phyloP scores from a whole-genome alignment of 2,888 invertebrate genomes.

The Monochamus alternatus region DNA sequence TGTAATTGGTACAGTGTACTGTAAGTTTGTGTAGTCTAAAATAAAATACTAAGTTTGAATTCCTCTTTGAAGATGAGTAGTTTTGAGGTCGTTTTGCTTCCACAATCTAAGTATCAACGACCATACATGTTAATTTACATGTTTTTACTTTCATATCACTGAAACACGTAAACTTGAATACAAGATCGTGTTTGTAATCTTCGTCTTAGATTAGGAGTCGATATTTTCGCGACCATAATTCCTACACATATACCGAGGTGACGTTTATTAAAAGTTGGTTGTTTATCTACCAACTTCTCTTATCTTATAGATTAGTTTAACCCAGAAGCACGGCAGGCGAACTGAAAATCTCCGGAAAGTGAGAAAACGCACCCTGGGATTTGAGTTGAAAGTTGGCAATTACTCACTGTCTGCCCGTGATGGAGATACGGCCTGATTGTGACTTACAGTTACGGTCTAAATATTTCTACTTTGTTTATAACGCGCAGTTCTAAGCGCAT shows the following conservation, averaged over 20 bases:
- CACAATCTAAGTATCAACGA: too few species aligned
- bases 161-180: too few species aligned
- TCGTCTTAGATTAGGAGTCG: neutral
- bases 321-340: slow-evolving; percentile 32
- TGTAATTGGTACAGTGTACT: too few species aligned
- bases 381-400: slow-evolving; percentile 63
- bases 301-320: slow-evolving; percentile 29
- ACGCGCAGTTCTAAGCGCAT: slow-evolving; percentile 36
- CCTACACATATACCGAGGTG: neutral
- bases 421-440: slow-evolving; percentile 52
- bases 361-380: slow-evolving; percentile 65
- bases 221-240: too few species aligned
- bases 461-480: slow-evolving; percentile 46
- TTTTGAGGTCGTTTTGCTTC: too few species aligned
- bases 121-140: too few species aligned
- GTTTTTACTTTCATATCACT: too few species aligned
- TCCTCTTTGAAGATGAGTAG: too few species aligned
- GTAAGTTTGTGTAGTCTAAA: too few species aligned
- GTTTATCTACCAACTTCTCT: neutral
- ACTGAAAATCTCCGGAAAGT: slow-evolving; percentile 57
- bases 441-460: slow-evolving; percentile 48
- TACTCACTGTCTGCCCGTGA: slow-evolving; percentile 63
- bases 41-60: too few species aligned
- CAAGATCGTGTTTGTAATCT: too few species aligned
- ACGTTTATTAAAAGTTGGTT: neutral